These are phyloP conservation scores for Callipepla californica DNA, from an alignment of 2,113 vertebrate genomes.

Conservation along the genomic window DNA sequence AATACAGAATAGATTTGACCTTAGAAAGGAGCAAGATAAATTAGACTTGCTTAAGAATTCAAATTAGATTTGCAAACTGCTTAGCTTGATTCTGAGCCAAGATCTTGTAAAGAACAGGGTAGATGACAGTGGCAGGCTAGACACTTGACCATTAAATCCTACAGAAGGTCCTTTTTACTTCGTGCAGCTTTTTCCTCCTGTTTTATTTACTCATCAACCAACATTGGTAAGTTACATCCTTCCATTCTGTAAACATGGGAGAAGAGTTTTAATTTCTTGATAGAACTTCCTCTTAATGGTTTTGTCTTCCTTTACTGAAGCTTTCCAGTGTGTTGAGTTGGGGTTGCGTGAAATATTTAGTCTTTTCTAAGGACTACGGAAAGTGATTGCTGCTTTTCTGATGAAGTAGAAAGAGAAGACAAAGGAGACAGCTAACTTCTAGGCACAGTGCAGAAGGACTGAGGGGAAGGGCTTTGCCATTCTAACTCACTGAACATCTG, in stretches of 20 bases:
- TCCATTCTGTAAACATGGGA: neutral
- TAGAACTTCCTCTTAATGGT: neutral
- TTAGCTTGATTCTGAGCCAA: constrained; percentile 30
- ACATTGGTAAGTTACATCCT: neutral
- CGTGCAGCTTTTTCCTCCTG: rapidly evolving
- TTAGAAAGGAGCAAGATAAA: constrained; percentile 22
- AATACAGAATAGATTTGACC: constrained; percentile 40
- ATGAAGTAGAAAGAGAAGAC: neutral
- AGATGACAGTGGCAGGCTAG: neutral
- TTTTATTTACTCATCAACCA: neutral
- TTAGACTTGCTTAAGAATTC: constrained; percentile 57
- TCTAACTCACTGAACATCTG: neutral
- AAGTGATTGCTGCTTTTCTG: neutral
- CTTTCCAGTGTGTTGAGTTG: neutral
- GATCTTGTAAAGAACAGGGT: neutral
- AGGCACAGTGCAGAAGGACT: neutral
- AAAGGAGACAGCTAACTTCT: neutral
- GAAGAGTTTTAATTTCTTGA: neutral
- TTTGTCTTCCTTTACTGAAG: neutral
- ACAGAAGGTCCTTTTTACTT: neutral
- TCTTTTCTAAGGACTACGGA: neutral
- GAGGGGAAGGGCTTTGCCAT: neutral
- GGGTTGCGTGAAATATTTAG: neutral
- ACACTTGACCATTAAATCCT: neutral
- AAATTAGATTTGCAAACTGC: constrained; percentile 40